A percentile compares a stretch with the other conserved stretches of the same genome.
Conservation (phyloP, 2,888 invertebrate species). For the Acleris literana region DNA sequence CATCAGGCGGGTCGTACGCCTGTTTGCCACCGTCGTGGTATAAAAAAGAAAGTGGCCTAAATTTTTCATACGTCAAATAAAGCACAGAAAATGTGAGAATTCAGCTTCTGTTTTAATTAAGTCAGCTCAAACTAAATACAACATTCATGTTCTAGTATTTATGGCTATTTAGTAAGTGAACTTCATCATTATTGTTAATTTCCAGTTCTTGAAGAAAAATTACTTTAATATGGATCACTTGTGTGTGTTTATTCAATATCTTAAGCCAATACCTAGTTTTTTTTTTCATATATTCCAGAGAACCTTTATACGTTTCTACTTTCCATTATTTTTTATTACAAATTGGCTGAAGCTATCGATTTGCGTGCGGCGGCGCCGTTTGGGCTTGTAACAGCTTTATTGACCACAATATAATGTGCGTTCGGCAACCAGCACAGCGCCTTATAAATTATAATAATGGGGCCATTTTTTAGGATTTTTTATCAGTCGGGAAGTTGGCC, state of each 20-base stretch:
- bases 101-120: conserved; percentile 23
- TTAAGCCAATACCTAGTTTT: background rate
- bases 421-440: conserved; percentile 9
- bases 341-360: conserved; percentile 21
- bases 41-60: conserved; percentile 7
- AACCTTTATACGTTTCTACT: background rate
- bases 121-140: conserved; percentile 17
- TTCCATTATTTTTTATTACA: conserved; percentile 32
- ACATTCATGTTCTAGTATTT: background rate
- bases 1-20: too few relatives aligned
- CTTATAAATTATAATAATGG: conserved; percentile 29
- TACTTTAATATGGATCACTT: background rate
- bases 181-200: too few relatives aligned
- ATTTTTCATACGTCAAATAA: conserved; percentile 23
- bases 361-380: conserved; percentile 25
- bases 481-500: background rate
- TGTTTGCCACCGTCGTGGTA: too few relatives aligned
- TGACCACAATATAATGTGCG: conserved; percentile 3
- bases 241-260: background rate
- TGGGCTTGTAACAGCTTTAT: conserved; percentile 10
- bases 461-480: conserved; percentile 4
- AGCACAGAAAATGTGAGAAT: conserved; percentile 11
- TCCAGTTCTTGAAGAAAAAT: too few relatives aligned
- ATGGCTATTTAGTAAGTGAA: too few relatives aligned
- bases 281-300: background rate